Percentiles rank a stretch among this genome's conserved stretches.
Conservation (phyloP, 1,140 invertebrate species). For the Drosophila ercepeae region DNA sequence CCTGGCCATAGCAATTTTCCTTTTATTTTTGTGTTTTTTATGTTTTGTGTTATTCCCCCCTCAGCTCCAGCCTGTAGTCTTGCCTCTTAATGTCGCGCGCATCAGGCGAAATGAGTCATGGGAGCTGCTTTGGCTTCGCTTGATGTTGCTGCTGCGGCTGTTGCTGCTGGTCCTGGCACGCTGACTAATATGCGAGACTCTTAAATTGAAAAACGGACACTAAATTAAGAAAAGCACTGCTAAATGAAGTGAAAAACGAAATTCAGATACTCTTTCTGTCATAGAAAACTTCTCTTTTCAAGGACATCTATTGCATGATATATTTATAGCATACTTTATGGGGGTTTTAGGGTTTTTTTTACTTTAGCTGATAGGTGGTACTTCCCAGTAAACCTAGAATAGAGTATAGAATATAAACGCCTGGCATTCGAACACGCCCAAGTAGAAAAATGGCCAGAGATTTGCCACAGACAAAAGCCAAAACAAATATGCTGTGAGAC, state of each 20-base stretch:
- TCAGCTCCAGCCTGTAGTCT: conserved; percentile 1
- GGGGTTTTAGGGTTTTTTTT: not conserved
- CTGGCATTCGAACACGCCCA: conserved; percentile 59
- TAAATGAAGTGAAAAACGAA: not conserved
- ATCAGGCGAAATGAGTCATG: conserved; percentile 62
- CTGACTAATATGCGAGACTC: conserved; percentile 54
- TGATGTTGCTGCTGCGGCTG: conserved; percentile 12
- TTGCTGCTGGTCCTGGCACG: conserved; percentile 29
- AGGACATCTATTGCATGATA: not conserved
- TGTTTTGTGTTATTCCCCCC: not conserved
- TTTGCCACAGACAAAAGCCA: conserved; percentile 60
- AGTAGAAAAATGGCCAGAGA: conserved; percentile 48
- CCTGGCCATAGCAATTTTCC: conserved; percentile 16
- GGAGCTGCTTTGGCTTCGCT: conserved; percentile 19
- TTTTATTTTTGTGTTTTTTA: not conserved
- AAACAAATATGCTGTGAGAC: conserved; percentile 65
- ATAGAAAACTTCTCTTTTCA: not conserved
- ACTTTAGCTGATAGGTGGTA: too few species aligned
- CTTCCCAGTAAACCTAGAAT: not conserved
- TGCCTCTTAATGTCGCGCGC: conserved; percentile 47
- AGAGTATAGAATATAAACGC: conserved; percentile 39
- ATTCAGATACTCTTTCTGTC: not conserved
- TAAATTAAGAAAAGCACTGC: conserved; percentile 36
- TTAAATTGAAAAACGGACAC: conserved; percentile 48
- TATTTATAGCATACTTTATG: not conserved